Percentiles rank a stretch among this genome's conserved stretches.
These are phyloP conservation scores for Phenacoccus solenopsis DNA, from an alignment of 1,140 invertebrate genomes.

Conservation along the genomic window DNA sequence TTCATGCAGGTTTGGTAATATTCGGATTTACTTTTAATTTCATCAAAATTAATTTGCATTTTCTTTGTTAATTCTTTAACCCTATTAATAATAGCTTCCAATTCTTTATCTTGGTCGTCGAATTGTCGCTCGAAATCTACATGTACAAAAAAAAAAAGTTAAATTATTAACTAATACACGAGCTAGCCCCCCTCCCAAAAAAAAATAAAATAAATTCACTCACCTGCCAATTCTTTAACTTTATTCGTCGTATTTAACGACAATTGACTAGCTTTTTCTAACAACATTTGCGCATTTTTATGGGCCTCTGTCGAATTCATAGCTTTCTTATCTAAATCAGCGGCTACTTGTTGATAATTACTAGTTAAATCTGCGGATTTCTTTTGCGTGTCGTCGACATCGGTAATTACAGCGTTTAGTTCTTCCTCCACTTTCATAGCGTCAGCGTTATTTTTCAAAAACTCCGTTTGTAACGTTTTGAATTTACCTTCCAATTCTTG, in stretches of 20 bases:
- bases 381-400: slow-evolving; percentile 42
- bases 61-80: neutral
- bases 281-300: slow-evolving; percentile 53
- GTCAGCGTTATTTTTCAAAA: slow-evolving; percentile 56
- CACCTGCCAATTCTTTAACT: slow-evolving; percentile 54
- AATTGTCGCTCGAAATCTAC: neutral
- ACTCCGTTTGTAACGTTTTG: slow-evolving; percentile 57
- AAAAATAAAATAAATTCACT: neutral
- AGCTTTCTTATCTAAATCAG: slow-evolving; percentile 45
- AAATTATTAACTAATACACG: neutral
- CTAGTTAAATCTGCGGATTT: slow-evolving; percentile 39
- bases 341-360: slow-evolving; percentile 45
- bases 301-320: slow-evolving; percentile 50
- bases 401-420: slow-evolving; percentile 38
- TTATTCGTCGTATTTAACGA: slow-evolving; percentile 61
- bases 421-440: slow-evolving; percentile 44
- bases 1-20: neutral
- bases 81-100: neutral
- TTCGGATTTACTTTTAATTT: neutral
- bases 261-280: slow-evolving; percentile 58
- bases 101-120: neutral
- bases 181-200: too few species aligned
- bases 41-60: neutral
- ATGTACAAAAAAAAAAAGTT: neutral
- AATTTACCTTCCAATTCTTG: slow-evolving; percentile 49